These are phyloP conservation scores for Tachina fera DNA, from an alignment of 2,888 invertebrate species.

Conservation along the genomic window DNA sequence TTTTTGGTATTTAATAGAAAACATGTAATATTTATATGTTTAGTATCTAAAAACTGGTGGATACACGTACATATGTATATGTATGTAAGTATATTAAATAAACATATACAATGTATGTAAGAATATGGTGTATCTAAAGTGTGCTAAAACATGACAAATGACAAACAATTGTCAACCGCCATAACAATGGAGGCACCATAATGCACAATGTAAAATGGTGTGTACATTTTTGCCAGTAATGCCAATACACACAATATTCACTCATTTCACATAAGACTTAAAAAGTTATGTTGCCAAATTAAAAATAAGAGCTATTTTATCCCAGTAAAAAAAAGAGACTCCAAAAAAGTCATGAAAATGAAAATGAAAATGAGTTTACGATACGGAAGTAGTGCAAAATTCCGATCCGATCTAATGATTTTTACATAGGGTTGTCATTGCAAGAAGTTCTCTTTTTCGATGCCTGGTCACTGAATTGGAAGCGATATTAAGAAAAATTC, in stretches of 20 bases:
- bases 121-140: constrained; percentile 61
- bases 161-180: constrained; percentile 72
- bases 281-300: no score
- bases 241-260: constrained; percentile 11
- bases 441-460: no score
- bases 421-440: no score
- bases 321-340: no score
- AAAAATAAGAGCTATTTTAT: no score
- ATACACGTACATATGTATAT: constrained; percentile 43
- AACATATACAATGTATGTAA: background rate
- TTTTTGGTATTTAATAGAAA: constrained; percentile 13
- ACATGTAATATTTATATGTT: constrained; percentile 37
- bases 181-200: constrained; percentile 64
- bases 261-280: background rate
- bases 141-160: constrained; percentile 72
- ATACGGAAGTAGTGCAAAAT: no score
- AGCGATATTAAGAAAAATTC: no score
- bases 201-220: constrained; percentile 38
- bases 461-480: no score
- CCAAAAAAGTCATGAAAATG: no score
- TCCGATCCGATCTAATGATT: no score
- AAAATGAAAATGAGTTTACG: no score
- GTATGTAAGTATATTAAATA: background rate
- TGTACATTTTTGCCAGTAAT: constrained; percentile 40
- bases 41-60: constrained; percentile 44